These are phyloP conservation scores for Temnothorax nylanderi DNA, from an alignment of 1,140 invertebrate genomes.

Conservation along the genomic window DNA sequence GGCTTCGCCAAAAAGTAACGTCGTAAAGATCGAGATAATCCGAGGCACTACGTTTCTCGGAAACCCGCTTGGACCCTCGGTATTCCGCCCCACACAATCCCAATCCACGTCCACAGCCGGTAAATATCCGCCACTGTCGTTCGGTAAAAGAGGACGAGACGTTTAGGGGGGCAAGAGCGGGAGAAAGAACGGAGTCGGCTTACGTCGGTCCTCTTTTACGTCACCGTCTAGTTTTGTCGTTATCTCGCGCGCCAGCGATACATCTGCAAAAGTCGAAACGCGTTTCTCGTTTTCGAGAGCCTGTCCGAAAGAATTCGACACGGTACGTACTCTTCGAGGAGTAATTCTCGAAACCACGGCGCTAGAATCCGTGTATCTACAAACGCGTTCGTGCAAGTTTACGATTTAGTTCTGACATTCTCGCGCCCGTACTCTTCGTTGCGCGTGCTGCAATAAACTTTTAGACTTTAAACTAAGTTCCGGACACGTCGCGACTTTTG, in stretches of 20 bases:
- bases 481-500: not conserved
- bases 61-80: constrained; percentile 51
- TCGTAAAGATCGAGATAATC: constrained; percentile 76
- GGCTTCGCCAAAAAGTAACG: constrained; percentile 70
- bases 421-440: not conserved
- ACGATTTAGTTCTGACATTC: constrained; percentile 2
- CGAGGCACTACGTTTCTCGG: constrained; percentile 59
- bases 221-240: not conserved
- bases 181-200: constrained; percentile 12
- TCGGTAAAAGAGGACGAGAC: not conserved
- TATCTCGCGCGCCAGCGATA: constrained; percentile 2
- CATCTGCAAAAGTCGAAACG: constrained; percentile 22
- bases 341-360: not conserved
- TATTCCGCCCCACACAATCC: constrained; percentile 63
- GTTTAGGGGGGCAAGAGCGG: not conserved
- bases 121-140: constrained; percentile 68
- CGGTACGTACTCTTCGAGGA: not conserved
- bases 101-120: constrained; percentile 59
- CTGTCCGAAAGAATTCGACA: not conserved
- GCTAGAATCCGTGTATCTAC: not conserved
- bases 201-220: constrained; percentile 40
- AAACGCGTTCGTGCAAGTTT: constrained; percentile 26
- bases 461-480: not conserved
- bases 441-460: not conserved
- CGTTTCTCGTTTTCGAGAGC: not conserved